phyloP scores from a whole-genome alignment of 2,888 invertebrate species.

The Hirudinaria manillensis region DNA sequence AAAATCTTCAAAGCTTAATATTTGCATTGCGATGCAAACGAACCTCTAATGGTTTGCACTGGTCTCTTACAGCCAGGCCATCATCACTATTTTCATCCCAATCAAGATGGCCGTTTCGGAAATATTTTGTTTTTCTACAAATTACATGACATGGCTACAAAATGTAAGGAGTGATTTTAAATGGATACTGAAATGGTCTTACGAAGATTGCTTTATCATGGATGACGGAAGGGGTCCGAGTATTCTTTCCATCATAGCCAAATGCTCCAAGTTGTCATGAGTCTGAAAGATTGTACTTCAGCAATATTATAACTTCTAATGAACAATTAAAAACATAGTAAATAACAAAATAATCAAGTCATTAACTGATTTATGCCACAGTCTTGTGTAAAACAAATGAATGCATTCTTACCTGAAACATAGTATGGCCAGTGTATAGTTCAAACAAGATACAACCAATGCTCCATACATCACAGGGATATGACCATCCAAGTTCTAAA shows the following conservation, averaged over 20 bases:
- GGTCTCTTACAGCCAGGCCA: slow-evolving; percentile 92
- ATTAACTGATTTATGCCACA: neutral
- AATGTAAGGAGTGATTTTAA: neutral
- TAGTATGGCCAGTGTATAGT: slow-evolving; percentile 90
- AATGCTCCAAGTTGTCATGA: slow-evolving; percentile 97
- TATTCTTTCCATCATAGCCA: slow-evolving; percentile 99
- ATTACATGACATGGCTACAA: neutral
- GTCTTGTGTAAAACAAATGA: neutral
- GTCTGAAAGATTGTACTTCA: slow-evolving; percentile 62
- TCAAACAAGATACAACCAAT: slow-evolving; percentile 99
- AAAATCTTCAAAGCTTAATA: neutral
- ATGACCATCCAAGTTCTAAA: slow-evolving; percentile 95
- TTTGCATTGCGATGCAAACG: neutral
- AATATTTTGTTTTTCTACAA: slow-evolving; percentile 81
- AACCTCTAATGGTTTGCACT: slow-evolving; percentile 89
- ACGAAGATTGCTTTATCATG: slow-evolving; percentile 63
- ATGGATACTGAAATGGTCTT: slow-evolving; percentile 41
- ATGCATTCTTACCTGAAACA: slow-evolving; percentile 51
- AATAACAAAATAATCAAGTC: neutral
- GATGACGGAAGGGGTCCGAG: slow-evolving; percentile 90
- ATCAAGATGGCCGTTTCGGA: slow-evolving; percentile 91
- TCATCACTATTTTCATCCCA: slow-evolving; percentile 96
- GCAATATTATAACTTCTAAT: neutral
- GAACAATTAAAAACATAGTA: neutral
- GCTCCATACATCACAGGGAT: slow-evolving; percentile 99